A percentile compares a stretch with the other conserved stretches of the same genome.
These are phyloP conservation scores for Lasaia peninsularis DNA, from an alignment of 1,140 invertebrate genomes.

Conservation along the genomic window DNA sequence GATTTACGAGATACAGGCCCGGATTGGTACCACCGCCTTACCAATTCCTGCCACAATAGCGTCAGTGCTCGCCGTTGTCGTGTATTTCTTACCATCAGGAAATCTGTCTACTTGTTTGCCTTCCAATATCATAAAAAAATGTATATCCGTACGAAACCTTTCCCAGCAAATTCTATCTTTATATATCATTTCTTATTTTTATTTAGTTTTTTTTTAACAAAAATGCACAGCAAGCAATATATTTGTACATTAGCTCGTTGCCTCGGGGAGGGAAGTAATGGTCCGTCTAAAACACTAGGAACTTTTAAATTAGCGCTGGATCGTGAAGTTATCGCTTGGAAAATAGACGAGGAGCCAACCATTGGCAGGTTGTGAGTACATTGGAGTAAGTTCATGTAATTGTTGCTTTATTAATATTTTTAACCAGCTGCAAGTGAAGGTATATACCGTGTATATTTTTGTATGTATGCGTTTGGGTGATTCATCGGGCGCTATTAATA, in stretches of 20 bases:
- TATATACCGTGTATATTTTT: no score
- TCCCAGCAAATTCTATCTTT: not conserved
- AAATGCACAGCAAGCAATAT: slow-evolving; percentile 36
- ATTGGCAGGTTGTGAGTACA: not conserved
- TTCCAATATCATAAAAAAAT: no score
- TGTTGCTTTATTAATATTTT: slow-evolving; percentile 2
- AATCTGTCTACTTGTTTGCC: no score
- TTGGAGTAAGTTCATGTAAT: not conserved
- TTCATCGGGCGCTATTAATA: no score
- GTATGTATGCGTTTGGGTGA: no score
- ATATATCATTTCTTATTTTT: not conserved
- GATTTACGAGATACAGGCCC: not conserved
- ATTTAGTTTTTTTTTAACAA: slow-evolving; percentile 18
- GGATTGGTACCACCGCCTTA: no score
- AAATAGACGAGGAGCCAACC: slow-evolving; percentile 52
- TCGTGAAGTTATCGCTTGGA: slow-evolving; percentile 50
- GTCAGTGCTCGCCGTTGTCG: no score
- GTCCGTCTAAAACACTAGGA: slow-evolving; percentile 43
- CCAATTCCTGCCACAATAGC: no score
- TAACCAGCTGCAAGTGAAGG: no score
- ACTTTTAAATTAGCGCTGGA: slow-evolving; percentile 63
- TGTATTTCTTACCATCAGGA: no score
- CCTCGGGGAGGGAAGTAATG: slow-evolving; percentile 41
- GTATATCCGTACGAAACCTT: not conserved
- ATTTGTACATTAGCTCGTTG: slow-evolving; percentile 40